phyloP scores from a whole-genome alignment of 2,888 invertebrate genomes.

The Camponotus fellah region DNA sequence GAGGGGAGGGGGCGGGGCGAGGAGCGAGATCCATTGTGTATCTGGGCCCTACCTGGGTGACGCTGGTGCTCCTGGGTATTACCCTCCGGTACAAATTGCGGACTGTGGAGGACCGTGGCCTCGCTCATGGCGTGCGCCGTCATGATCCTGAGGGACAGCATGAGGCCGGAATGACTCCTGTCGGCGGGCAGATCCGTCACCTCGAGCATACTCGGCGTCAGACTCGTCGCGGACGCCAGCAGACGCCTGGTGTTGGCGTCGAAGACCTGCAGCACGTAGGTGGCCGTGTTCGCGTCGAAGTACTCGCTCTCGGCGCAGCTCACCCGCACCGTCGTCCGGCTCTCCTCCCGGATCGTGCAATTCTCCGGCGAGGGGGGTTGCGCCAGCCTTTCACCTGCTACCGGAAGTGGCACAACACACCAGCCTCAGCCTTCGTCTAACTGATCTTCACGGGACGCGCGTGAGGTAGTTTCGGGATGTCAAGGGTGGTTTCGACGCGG shows the following conservation, averaged over 20 bases:
- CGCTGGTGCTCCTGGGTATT: slow-evolving; percentile 83
- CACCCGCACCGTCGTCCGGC: slow-evolving; percentile 85
- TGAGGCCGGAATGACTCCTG: slow-evolving; percentile 83
- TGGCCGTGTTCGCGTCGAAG: slow-evolving; percentile 83
- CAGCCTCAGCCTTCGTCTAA: slow-evolving; percentile 76
- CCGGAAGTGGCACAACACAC: slow-evolving; percentile 75
- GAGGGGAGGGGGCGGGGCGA: not conserved
- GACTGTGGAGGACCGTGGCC: slow-evolving; percentile 86
- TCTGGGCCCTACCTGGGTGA: slow-evolving; percentile 83
- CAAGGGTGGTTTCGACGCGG: not conserved
- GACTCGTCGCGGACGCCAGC: slow-evolving; percentile 87
- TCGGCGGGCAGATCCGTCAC: slow-evolving; percentile 86
- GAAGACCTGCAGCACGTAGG: slow-evolving; percentile 87
- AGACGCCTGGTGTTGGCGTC: slow-evolving; percentile 87
- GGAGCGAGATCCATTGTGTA: slow-evolving; percentile 54
- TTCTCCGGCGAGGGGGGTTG: slow-evolving; percentile 87
- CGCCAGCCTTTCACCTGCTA: slow-evolving; percentile 82
- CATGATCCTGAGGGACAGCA: slow-evolving; percentile 87
- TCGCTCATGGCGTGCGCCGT: slow-evolving; percentile 87
- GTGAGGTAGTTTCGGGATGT: slow-evolving; percentile 21
- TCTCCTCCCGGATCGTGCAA: slow-evolving; percentile 87
- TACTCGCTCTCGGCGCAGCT: slow-evolving; percentile 86
- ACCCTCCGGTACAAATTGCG: slow-evolving; percentile 82
- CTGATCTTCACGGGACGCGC: slow-evolving; percentile 28
- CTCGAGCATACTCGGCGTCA: slow-evolving; percentile 86